A percentile compares a stretch with the other conserved stretches of the same genome.
These are phyloP conservation scores for Molossus alvarezi DNA, from an alignment of 2,797 vertebrate species.

Conservation along the genomic window DNA sequence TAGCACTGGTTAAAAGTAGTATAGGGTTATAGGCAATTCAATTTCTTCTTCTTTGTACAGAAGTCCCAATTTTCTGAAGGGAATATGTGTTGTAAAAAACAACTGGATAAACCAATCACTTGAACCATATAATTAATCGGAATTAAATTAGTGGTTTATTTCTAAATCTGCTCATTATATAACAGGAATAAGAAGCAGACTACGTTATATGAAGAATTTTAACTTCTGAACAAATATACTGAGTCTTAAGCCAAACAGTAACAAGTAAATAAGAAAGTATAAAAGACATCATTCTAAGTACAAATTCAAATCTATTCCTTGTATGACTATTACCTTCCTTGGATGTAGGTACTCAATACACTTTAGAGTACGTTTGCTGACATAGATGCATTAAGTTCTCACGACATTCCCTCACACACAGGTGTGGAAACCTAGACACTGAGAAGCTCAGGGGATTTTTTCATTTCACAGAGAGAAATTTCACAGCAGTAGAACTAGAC, in stretches of 20 bases:
- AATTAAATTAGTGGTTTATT: neutral
- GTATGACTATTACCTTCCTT: neutral
- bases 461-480: constrained; percentile 6
- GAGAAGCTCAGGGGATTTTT: neutral
- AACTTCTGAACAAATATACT: constrained; percentile 26
- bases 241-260: neutral
- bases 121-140: constrained; percentile 1
- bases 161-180: neutral
- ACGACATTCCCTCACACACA: neutral
- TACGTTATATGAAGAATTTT: neutral
- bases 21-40: neutral
- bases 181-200: neutral
- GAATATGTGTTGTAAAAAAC: neutral
- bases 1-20: neutral
- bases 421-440: neutral
- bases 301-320: neutral
- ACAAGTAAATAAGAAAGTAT: neutral
- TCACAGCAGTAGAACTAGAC: neutral
- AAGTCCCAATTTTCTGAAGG: neutral
- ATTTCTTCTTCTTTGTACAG: neutral
- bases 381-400: neutral
- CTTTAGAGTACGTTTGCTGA: neutral
- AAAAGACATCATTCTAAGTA: neutral
- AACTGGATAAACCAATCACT: neutral
- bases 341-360: neutral